Base-by-base conservation (phyloP, 2,797 vertebrate genomes). In the Serranus cabrilla region DNA sequence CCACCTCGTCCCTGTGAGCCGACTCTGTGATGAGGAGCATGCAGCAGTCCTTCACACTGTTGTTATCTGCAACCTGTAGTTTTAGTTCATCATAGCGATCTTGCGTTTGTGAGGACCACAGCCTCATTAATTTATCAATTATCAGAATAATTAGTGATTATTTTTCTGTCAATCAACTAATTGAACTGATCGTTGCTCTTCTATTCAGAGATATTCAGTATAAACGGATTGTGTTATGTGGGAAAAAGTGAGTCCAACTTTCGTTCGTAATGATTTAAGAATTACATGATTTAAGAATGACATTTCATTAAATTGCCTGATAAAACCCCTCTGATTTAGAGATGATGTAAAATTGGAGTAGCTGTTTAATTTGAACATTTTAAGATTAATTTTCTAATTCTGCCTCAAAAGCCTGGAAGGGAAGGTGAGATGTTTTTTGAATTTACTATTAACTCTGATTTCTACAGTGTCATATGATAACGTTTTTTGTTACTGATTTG, bases 201-300 rank as follows among this genome's bases (percentile, higher is more conserved):
- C 27, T 27, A 27, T 49, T 57, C 2, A 43, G 0, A 57, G 18
- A 43, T n/a, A 11, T 14, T 49, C 17, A 21, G 9, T 6, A 39
- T 37, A 23, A 71, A 37, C 46, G 51, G 43, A 55, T 17, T 39
- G 51, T 61, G 51, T 75, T 8, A 52, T 45, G 6, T 40, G 31
- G 17, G 11, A 27, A 58, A 50, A 62, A 59, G 20, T n/a, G 5
- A 52, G 23, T 37, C 16, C 21, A 4, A 20, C 57, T 71, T 59
- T 40, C 25, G 45, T 34, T 47, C n/a, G 11, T 14, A 4, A 43
- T 10, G 10, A 54, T 49, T 14, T 21, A 31, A 55, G 2, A 51
- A 59, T 45, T 8, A 58, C 8, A 42, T 31, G 3, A 16, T 14
- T 43, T 43, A 6, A 13, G 16, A 6, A n/a, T 13, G 14, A 43